These are phyloP conservation scores for Hemichromis elongatus DNA, from an alignment of 2,113 vertebrate species.

Conservation along the genomic window DNA sequence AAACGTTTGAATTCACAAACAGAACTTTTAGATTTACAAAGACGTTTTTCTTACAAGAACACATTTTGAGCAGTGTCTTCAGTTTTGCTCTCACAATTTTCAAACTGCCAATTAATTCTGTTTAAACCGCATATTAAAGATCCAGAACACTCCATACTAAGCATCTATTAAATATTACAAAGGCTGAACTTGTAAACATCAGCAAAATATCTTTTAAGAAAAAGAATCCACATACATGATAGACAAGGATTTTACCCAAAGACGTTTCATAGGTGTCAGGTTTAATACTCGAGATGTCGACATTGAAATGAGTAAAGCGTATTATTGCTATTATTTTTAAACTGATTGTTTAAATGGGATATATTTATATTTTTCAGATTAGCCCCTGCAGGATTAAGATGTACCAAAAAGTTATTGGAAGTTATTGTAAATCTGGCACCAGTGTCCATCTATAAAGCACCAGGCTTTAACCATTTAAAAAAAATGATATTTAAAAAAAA, in stretches of 20 bases:
- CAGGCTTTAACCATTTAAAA: conserved; percentile 2
- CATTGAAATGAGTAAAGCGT: conserved; percentile 28
- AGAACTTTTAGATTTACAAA: not conserved
- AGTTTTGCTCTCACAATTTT: not conserved
- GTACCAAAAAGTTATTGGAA: conserved; percentile 2
- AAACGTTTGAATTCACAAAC: not conserved
- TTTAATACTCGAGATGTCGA: not conserved
- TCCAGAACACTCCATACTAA: not conserved
- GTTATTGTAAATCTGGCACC: not conserved
- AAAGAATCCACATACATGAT: conserved; percentile 10
- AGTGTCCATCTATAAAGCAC: conserved; percentile 20
- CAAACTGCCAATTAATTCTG: not conserved
- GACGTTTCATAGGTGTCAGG: not conserved
- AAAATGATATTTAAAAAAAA: not conserved
- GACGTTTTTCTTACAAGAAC: not conserved
- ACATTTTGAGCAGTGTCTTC: not conserved
- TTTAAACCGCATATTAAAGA: not conserved
- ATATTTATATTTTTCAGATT: not conserved
- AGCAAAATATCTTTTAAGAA: not conserved
- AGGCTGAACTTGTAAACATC: conserved; percentile 52
- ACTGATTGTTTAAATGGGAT: not conserved
- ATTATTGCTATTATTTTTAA: not conserved
- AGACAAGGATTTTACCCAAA: conserved; percentile 2
- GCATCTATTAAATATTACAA: conserved; percentile 26
- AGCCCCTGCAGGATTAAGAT: not conserved